Base-by-base conservation (phyloP, 2,113 vertebrate genomes). In the Cephalopholis sonnerati region DNA sequence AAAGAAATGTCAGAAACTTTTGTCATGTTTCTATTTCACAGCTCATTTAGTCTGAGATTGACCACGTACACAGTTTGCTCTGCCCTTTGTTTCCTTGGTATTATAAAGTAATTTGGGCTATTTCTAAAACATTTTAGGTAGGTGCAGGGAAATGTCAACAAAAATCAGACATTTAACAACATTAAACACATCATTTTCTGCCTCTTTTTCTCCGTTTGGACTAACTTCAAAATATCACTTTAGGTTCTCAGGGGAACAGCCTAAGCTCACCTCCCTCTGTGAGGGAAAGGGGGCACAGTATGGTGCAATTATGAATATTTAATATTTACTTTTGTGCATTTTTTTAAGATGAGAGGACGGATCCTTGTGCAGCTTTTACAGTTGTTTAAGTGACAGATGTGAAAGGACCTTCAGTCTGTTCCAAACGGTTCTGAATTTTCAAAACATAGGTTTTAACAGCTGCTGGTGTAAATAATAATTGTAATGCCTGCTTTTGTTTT, bases 61-160 rank as follows among this genome's bases (percentile, higher is more conserved):
- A 65, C 77, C 67, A 53, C 4, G 9, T 29, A 27, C 2, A 27
- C 32, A 16, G 51, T 54, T 78, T 36, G 0, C 17, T 53, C 41
- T 79, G 70, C 48, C 25, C n/a, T 82, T 82, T 82, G 44, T 79
- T 54, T 82, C 44, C n/a, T 51, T 76, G 4, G 41, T 77, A 68
- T 79, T 73, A 79, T 76, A 36, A 77, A 74, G 67, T 53, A 2
- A 78, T 83, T 69, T 74, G 44, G 29, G 11, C 20, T 55, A 25
- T 75, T 78, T 63, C 17, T 16, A 5, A 48, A 25, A 50, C 18
- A 70, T 74, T 83, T 77, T 66, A 57, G 74, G 54, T 58, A 32
- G 46, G 29, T 46, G 64, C 48, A 32, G 20, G 61, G 61, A 79
- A 80, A 76, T 78, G 74, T 83, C 72, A 83, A 61, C 63, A 69